These are phyloP conservation scores for Neotoxoptera formosana DNA, from an alignment of 1,140 invertebrate species.

Conservation along the genomic window DNA sequence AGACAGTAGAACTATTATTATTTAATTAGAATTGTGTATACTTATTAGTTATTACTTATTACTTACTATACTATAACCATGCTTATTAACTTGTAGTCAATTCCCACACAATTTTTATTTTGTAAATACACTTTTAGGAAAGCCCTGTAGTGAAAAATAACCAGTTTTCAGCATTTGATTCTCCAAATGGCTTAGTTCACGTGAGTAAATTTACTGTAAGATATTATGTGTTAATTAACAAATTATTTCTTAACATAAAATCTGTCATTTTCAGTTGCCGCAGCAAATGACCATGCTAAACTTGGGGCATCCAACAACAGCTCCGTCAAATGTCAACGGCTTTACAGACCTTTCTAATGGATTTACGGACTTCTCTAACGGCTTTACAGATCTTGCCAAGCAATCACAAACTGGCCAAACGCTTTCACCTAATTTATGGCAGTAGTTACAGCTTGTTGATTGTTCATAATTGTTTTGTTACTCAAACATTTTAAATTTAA, in stretches of 20 bases:
- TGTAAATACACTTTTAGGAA: slow-evolving; percentile 55
- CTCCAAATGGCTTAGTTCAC: neutral
- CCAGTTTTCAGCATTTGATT: slow-evolving; percentile 50
- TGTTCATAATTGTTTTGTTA: neutral
- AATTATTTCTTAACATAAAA: neutral
- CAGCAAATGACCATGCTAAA: slow-evolving; percentile 70
- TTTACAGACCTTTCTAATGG: slow-evolving; percentile 21
- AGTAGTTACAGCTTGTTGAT: neutral
- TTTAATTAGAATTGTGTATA: neutral
- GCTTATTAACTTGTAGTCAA: neutral
- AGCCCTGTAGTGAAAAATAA: slow-evolving; percentile 26
- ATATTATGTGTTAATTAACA: neutral
- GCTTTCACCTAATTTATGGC: slow-evolving; percentile 45
- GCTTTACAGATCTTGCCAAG: slow-evolving; percentile 18
- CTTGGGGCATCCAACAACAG: slow-evolving; percentile 61
- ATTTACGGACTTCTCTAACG: slow-evolving; percentile 29
- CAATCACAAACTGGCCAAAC: slow-evolving; percentile 31
- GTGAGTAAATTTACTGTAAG: slow-evolving; percentile 27
- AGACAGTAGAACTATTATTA: neutral
- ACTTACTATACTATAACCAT: neutral
- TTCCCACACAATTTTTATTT: neutral
- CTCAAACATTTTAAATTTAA: neutral
- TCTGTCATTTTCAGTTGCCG: slow-evolving; percentile 65
- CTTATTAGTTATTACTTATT: neutral
- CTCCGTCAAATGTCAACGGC: neutral